phyloP scores from a whole-genome alignment of 2,797 vertebrate genomes.

The Setipinna tenuifilis region DNA sequence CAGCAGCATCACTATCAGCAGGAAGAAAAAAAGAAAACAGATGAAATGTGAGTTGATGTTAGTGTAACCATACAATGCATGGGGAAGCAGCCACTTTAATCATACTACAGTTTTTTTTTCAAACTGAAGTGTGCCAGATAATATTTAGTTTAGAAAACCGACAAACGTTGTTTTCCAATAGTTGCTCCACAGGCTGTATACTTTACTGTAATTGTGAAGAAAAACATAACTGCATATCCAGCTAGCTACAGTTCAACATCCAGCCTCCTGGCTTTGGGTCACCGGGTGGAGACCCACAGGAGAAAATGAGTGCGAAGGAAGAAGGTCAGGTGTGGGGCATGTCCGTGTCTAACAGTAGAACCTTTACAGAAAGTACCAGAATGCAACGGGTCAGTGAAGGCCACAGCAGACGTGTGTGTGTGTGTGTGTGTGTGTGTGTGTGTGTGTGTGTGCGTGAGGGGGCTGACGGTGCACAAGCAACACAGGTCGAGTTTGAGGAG shows the following conservation, averaged over 20 bases:
- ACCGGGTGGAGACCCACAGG: too few species aligned
- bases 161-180: background rate
- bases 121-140: background rate
- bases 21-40: background rate
- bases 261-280: too few species aligned
- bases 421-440: too few species aligned
- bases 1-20: background rate
- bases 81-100: background rate
- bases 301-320: too few species aligned
- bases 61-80: background rate
- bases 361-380: too few species aligned
- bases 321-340: too few species aligned
- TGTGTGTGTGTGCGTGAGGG: too few species aligned
- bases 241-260: background rate
- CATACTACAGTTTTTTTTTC: background rate
- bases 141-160: background rate
- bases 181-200: background rate
- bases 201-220: background rate
- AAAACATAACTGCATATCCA: background rate
- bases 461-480: too few species aligned
- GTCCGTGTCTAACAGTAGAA: too few species aligned
- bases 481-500: too few species aligned
- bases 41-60: background rate
- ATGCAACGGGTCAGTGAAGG: too few species aligned
- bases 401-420: too few species aligned